phyloP scores from a whole-genome alignment of 2,888 invertebrate species.

The Drosophila multiciliata region DNA sequence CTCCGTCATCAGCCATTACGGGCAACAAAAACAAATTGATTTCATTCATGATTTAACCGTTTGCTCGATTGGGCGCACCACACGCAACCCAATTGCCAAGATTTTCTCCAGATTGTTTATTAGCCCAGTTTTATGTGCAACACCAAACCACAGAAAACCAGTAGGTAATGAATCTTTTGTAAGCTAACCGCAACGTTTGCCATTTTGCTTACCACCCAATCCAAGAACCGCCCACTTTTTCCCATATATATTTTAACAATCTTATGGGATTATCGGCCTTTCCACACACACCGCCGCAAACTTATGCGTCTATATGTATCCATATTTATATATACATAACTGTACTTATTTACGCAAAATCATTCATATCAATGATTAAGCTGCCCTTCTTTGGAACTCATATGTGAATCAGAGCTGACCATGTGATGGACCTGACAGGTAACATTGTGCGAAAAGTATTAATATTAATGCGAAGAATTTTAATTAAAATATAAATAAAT shows the following conservation, averaged over 20 bases:
- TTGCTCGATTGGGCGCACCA: constrained; percentile 53
- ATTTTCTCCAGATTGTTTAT: constrained; percentile 53
- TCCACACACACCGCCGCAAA: constrained; percentile 18
- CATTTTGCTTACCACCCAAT: background rate
- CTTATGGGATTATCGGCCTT: constrained; percentile 70
- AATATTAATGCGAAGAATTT: constrained; percentile 10
- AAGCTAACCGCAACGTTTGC: constrained; percentile 39
- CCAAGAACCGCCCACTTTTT: constrained; percentile 1
- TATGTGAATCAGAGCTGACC: constrained; percentile 47
- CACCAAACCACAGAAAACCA: background rate
- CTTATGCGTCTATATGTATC: constrained; percentile 3
- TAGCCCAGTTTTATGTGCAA: constrained; percentile 50
- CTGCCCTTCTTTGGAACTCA: constrained; percentile 35
- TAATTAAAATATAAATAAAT: constrained; percentile 33
- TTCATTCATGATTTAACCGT: constrained; percentile 74
- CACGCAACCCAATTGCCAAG: constrained; percentile 72
- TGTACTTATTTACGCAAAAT: constrained; percentile 1
- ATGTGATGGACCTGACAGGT: constrained; percentile 25
- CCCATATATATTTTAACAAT: constrained; percentile 50
- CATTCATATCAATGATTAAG: constrained; percentile 15
- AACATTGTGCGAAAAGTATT: constrained; percentile 13
- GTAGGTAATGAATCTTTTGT: constrained; percentile 58
- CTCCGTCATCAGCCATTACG: constrained; percentile 47
- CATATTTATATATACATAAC: background rate
- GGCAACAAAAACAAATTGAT: constrained; percentile 65